Percentiles rank a stretch among this genome's conserved stretches.
phyloP scores from a whole-genome alignment of 2,113 vertebrate genomes.

The Nothoprocta pentlandii region DNA sequence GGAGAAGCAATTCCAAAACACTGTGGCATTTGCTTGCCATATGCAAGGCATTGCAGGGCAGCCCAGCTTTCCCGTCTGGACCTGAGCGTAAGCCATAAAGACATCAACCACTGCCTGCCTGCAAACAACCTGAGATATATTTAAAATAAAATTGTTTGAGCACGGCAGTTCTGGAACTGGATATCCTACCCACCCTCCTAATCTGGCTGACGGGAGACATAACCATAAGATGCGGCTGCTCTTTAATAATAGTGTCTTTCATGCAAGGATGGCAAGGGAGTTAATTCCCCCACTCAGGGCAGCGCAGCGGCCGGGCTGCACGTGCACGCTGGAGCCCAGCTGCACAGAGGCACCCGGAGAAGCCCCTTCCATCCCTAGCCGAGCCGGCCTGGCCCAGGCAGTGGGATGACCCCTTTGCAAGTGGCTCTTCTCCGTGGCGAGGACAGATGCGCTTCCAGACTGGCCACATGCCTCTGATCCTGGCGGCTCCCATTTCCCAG shows the following conservation, averaged over 20 bases:
- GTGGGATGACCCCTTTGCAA: not conserved
- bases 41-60: not conserved
- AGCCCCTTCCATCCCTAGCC: not conserved
- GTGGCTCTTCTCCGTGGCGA: not conserved
- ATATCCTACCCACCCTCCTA: not conserved
- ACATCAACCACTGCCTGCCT: not conserved
- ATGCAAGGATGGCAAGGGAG: not conserved
- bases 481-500: slow-evolving; percentile 27
- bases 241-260: slow-evolving; percentile 40
- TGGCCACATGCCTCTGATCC: not conserved
- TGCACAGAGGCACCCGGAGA: not conserved
- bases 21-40: not conserved
- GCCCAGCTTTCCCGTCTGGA: not conserved
- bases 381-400: not conserved
- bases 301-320: not conserved
- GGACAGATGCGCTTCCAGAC: fast-evolving
- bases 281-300: not conserved
- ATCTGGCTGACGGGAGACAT: slow-evolving; percentile 6
- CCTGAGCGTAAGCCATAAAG: not conserved
- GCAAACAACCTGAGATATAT: not conserved
- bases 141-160: not conserved
- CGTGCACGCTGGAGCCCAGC: not conserved
- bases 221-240: slow-evolving; percentile 10
- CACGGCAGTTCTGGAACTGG: not conserved
- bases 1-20: not conserved